Percentiles rank a stretch among this genome's conserved stretches.
phyloP scores from a whole-genome alignment of 2,888 invertebrate species.

The Limenitis camilla region DNA sequence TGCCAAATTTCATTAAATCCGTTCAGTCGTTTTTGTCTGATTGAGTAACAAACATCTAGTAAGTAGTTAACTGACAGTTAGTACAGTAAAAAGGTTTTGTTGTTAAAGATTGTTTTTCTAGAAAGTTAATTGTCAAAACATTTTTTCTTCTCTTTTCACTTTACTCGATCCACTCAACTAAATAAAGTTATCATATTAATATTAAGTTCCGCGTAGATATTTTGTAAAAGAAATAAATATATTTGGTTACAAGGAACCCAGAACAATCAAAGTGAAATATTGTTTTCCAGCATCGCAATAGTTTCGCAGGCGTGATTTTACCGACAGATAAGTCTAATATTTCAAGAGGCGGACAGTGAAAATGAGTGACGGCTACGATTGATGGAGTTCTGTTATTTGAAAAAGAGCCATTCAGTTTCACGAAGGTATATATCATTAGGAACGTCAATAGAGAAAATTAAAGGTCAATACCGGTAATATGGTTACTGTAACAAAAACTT shows the following conservation, averaged over 20 bases:
- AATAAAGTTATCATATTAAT: too few relatives aligned
- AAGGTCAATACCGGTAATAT: constrained; percentile 59
- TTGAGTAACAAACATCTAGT: too few relatives aligned
- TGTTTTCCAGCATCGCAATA: constrained; percentile 56
- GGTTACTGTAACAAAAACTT: constrained; percentile 20
- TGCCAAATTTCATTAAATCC: too few relatives aligned
- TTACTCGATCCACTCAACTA: too few relatives aligned
- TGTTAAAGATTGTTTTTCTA: too few relatives aligned
- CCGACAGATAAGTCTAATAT: constrained; percentile 67
- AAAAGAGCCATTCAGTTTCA: constrained; percentile 68
- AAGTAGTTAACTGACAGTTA: too few relatives aligned
- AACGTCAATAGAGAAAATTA: constrained; percentile 72
- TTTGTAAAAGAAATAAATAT: too few relatives aligned
- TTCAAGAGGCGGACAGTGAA: constrained; percentile 57
- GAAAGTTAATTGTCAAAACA: too few relatives aligned
- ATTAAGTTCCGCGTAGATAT: too few relatives aligned
- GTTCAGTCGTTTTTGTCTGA: too few relatives aligned
- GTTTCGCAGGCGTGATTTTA: constrained; percentile 62
- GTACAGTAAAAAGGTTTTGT: too few relatives aligned
- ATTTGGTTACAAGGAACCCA: not conserved
- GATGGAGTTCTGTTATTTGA: constrained; percentile 71
- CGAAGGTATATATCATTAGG: constrained; percentile 66
- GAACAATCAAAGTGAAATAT: constrained; percentile 68
- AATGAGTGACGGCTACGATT: constrained; percentile 67
- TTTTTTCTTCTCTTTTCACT: too few relatives aligned